Percentiles rank a stretch among this genome's conserved stretches.
These are phyloP conservation scores for Rallus limicola DNA, from an alignment of 2,113 vertebrate genomes.

Conservation along the genomic window DNA sequence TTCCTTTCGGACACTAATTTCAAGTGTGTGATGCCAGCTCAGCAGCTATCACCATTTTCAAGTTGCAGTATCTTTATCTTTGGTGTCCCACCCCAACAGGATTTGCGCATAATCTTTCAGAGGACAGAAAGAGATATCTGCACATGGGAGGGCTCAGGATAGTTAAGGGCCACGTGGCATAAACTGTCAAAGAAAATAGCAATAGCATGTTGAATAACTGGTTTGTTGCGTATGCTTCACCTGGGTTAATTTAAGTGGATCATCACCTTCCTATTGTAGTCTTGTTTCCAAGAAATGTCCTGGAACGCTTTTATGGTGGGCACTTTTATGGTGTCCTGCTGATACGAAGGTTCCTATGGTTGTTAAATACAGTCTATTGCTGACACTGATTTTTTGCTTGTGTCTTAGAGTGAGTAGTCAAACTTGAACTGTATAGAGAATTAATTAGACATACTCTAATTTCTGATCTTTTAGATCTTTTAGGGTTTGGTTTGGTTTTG, in stretches of 20 bases:
- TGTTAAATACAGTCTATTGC: not conserved
- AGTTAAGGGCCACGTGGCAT: not conserved
- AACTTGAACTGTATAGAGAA: not conserved
- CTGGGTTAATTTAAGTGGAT: not conserved
- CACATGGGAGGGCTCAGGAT: not conserved
- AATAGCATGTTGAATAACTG: conserved; percentile 40
- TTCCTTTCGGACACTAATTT: not conserved
- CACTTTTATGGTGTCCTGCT: not conserved
- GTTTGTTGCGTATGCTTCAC: conserved; percentile 42
- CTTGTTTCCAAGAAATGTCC: conserved; percentile 37
- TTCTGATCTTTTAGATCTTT: not conserved
- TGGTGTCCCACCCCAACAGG: not conserved
- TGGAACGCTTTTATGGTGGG: not conserved
- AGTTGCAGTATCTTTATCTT: not conserved
- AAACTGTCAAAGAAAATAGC: not conserved
- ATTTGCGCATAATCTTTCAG: not conserved
- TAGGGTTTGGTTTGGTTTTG: not conserved
- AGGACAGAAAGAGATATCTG: not conserved
- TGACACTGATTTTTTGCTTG: not conserved
- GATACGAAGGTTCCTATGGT: not conserved
- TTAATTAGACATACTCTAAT: not conserved
- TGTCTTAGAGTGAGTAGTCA: not conserved
- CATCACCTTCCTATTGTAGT: not conserved
- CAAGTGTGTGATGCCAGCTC: not conserved
- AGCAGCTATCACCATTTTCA: not conserved